Percentiles rank a stretch among this genome's conserved stretches.
phyloP scores from a whole-genome alignment of 2,797 vertebrate genomes.

The Lophura swinhoii region DNA sequence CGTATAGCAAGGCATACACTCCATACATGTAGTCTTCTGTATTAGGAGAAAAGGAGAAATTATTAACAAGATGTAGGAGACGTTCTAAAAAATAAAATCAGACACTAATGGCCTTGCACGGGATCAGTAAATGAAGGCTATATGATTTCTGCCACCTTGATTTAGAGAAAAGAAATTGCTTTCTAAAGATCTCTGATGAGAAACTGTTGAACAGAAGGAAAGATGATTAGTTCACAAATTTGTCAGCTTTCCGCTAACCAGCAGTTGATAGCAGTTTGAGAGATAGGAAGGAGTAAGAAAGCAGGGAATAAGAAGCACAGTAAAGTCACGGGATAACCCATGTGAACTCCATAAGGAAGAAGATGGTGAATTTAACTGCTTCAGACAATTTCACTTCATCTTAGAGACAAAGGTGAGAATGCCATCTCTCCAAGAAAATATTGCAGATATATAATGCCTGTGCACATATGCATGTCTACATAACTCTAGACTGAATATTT shows the following conservation, averaged over 20 bases:
- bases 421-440: not conserved
- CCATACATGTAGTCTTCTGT: not conserved
- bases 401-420: not conserved
- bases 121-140: not conserved
- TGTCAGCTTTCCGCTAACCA: slow-evolving; percentile 21
- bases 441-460: rapidly evolving
- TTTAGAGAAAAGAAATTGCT: slow-evolving; percentile 7
- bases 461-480: rapidly evolving
- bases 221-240: slow-evolving; percentile 25
- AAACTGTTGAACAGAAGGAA: slow-evolving; percentile 8
- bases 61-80: not conserved
- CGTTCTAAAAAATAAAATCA: not conserved
- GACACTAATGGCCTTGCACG: not conserved
- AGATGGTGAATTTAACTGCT: not conserved
- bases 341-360: not conserved
- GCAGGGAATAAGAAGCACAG: not conserved
- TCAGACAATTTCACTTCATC: not conserved
- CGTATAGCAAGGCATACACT: not conserved
- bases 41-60: not conserved
- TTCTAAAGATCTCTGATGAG: slow-evolving; percentile 28
- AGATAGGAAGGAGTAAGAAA: slow-evolving; percentile 1
- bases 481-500: not conserved
- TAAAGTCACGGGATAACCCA: not conserved
- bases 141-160: not conserved
- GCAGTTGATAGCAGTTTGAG: slow-evolving; percentile 2